Evolutionary conservation across 1,140 invertebrate species (phyloP), one percentile per base, ranked within the genome.

Genomic region (Camponotus floridanus): DNA sequence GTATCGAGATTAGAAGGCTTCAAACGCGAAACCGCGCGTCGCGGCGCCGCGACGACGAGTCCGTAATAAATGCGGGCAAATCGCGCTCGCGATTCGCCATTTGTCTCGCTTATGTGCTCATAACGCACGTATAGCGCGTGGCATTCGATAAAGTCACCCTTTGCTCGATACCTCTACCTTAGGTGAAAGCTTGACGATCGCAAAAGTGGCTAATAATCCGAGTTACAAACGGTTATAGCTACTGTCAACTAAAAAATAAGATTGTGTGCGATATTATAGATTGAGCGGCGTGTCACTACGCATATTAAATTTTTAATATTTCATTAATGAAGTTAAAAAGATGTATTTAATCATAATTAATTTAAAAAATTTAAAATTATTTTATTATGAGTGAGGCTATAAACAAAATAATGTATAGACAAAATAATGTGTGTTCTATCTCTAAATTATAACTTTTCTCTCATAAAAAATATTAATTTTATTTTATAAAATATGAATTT

Each of bases 1-100:
- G 87, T 91, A 91, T 91, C 86, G 90, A 89, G 90, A 89, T 91
- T 91, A 91, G 90, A 91, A 91, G 90, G 67, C 87, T 91, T 89
- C 91, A 65, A 86, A 74, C 57, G 83, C 88, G 81, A 86, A 90
- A 81, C 76, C 86, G 64, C 73, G 51, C 45, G 26, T 26, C 80
- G 57, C 76, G 62, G 59, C n/a, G 59, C 18, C 45, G n/a, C 36
- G n/a, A 57, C 62, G 59, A 51, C 15, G 48, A 48, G 71, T 71
- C 55, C 64, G 74, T 57, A 73, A 80, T 80, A 89, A 86, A 80
- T n/a, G 68, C 55, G 61, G 39, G 31, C 42, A 11, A 62, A 64
- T 87, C 88, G 83, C 70, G 57, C 87, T 67, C 65, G 67, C 86
- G n/a, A 76, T 71, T 55, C 57, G 51, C 55, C 61, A 70, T 18